Percentiles rank a stretch among this genome's conserved stretches.
These are phyloP conservation scores for Monochamus alternatus DNA, from an alignment of 2,888 invertebrate species.

Conservation along the genomic window DNA sequence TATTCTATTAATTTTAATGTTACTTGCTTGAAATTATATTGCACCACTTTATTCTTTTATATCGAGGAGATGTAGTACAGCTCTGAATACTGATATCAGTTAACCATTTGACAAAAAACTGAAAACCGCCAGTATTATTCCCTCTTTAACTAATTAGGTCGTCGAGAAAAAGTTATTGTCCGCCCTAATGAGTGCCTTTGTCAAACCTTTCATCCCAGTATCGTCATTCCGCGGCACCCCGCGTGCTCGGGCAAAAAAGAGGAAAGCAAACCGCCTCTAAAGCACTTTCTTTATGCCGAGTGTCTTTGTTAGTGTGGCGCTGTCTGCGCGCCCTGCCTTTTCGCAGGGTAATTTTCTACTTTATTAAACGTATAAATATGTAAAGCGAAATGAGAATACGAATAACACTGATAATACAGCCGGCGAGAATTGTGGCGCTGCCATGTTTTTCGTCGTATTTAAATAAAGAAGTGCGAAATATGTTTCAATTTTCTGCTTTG, in stretches of 20 bases:
- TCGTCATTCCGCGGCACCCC: background rate
- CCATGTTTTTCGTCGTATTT: constrained; percentile 31
- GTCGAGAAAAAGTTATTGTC: too few species aligned
- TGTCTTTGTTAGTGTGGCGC: constrained; percentile 37
- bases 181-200: background rate
- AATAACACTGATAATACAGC: constrained; percentile 60
- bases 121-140: too few species aligned
- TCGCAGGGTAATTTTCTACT: constrained; percentile 60
- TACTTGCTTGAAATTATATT: too few species aligned
- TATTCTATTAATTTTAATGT: too few species aligned
- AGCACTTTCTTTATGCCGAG: constrained; percentile 48
- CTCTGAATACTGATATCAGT: too few species aligned
- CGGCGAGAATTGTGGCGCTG: constrained; percentile 40
- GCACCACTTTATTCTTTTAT: too few species aligned
- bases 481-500: constrained; percentile 47
- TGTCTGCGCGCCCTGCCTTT: constrained; percentile 52
- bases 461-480: constrained; percentile 44
- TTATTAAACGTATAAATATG: constrained; percentile 65
- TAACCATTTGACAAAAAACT: too few species aligned
- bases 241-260: constrained; percentile 31
- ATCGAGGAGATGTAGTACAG: too few species aligned
- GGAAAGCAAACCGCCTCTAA: constrained; percentile 47
- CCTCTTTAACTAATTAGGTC: too few species aligned
- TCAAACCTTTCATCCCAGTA: background rate
- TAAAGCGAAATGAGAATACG: constrained; percentile 60